Conservation (phyloP, 92 coral and sea anemone species). For the Epizoanthus illoricatus region DNA sequence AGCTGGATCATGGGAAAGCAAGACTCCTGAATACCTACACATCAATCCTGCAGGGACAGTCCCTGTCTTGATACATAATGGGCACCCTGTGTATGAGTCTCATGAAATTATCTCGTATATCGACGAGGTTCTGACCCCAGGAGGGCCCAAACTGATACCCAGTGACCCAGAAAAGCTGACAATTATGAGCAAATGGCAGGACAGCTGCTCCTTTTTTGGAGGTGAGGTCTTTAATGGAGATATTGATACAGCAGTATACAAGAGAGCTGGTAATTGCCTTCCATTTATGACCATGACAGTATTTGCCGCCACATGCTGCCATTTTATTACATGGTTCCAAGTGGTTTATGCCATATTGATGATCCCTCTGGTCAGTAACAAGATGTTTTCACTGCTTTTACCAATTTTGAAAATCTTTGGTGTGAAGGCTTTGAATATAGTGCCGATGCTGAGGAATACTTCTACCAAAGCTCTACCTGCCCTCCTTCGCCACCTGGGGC, state of each 20-base stretch:
- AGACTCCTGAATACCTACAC: conserved; percentile 28
- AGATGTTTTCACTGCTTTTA: not conserved
- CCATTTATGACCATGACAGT: not conserved
- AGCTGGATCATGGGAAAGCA: conserved; percentile 31
- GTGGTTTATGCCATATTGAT: not conserved
- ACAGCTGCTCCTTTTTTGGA: conserved; percentile 22
- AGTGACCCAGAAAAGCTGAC: conserved; percentile 28
- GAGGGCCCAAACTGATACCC: conserved; percentile 40
- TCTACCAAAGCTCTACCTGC: conserved; percentile 40
- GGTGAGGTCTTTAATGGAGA: not conserved
- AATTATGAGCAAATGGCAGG: conserved; percentile 40
- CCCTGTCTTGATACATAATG: conserved; percentile 39
- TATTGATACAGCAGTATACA: conserved; percentile 1
- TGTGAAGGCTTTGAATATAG: conserved; percentile 14
- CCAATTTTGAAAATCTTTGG: conserved; percentile 13
- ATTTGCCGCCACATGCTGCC: not conserved
- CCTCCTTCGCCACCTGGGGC: conserved; percentile 36
- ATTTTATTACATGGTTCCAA: conserved; percentile 3
- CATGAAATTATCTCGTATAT: conserved; percentile 37
- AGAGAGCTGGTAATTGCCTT: conserved; percentile 24
- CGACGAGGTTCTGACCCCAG: conserved; percentile 38
- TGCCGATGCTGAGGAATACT: conserved; percentile 11
- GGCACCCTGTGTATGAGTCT: conserved; percentile 40
- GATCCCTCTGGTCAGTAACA: conserved; percentile 23
- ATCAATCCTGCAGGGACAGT: conserved; percentile 33